phyloP scores from a whole-genome alignment of 1,140 invertebrate genomes.

The Listronotus bonariensis region DNA sequence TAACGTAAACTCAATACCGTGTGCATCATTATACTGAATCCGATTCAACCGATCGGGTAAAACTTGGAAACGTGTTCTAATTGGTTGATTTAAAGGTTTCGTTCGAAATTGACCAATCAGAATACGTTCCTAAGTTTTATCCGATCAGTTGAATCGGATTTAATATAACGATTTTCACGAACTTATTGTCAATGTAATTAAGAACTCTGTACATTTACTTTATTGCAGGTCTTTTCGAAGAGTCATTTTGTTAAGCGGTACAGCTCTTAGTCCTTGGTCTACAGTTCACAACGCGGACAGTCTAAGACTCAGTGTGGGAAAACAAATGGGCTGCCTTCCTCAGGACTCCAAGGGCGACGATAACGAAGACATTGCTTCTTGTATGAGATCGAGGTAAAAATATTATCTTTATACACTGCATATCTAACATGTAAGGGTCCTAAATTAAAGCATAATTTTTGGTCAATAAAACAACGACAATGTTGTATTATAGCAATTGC shows the following conservation, averaged over 20 bases:
- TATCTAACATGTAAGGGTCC: not conserved
- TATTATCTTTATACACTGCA: slow-evolving; percentile 20
- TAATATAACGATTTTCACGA: not conserved
- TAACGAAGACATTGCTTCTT: slow-evolving; percentile 59
- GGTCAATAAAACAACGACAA: too few species aligned
- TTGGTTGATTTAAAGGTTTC: too few species aligned
- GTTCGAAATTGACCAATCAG: too few species aligned
- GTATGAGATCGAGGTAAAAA: slow-evolving; percentile 58
- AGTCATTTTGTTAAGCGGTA: slow-evolving; percentile 84
- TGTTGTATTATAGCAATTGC: too few species aligned
- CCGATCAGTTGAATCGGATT: too few species aligned
- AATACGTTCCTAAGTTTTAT: too few species aligned
- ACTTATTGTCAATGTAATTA: not conserved
- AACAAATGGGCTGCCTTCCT: slow-evolving; percentile 68
- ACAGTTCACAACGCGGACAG: slow-evolving; percentile 74
- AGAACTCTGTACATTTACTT: slow-evolving; percentile 6
- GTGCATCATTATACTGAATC: too few species aligned
- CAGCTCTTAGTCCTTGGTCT: slow-evolving; percentile 83
- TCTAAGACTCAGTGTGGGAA: slow-evolving; percentile 71
- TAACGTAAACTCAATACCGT: too few species aligned
- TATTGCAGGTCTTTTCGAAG: slow-evolving; percentile 77
- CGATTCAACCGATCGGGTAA: too few species aligned
- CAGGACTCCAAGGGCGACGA: slow-evolving; percentile 43
- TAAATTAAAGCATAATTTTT: not conserved
- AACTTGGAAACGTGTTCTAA: too few species aligned